Evolutionary conservation across 1,140 invertebrate species (phyloP), one percentile per base, ranked within the genome.

Genomic region (Chelonus insularis): DNA sequence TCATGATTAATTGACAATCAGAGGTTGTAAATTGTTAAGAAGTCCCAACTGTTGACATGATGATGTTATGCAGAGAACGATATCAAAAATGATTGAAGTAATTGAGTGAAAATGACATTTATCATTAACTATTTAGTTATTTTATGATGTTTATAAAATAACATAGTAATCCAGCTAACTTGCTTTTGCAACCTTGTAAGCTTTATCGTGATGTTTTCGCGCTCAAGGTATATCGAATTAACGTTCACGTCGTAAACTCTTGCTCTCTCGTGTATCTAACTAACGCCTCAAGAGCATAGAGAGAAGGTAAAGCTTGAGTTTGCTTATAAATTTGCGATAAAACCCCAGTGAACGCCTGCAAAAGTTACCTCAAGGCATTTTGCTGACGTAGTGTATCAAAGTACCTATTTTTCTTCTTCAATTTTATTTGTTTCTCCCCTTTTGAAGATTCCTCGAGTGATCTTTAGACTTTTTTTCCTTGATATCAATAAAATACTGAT

Each of bases 271-370:
- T 29, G 25, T 39, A 39, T 39, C 37, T 39, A 39, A 39, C 11
- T 37, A 9, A 37, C 36, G 21, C 47, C 6, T 29, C 12, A 11
- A 50, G 6, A 29, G 14, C 9, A 29, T 16, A 36, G 6, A 16
- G 16, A 32, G 20, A 20, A 18, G 45, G 45, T 23, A 34, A 14
- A 43, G 23, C n/a, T 43, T 29, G 34, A 57, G 55, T 57, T 57
- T 57, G 55, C 55, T 57, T 57, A 57, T 57, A 57, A 57, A 57
- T 57, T 57, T 57, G 39, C 41, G 55, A 57, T 57, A 57, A 57
- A 57, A 45, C 39, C 21, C 21, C 20, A 7, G 37, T 18, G 37
- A 55, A 37, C 36, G 52, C 20, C 36, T 16, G 52, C 18, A 4
- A 11, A 18, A 39, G 52, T 41, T 41, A n/a, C 9, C 52, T 32